phyloP scores from a whole-genome alignment of 2,888 invertebrate species.

The Cheilosia pagana region DNA sequence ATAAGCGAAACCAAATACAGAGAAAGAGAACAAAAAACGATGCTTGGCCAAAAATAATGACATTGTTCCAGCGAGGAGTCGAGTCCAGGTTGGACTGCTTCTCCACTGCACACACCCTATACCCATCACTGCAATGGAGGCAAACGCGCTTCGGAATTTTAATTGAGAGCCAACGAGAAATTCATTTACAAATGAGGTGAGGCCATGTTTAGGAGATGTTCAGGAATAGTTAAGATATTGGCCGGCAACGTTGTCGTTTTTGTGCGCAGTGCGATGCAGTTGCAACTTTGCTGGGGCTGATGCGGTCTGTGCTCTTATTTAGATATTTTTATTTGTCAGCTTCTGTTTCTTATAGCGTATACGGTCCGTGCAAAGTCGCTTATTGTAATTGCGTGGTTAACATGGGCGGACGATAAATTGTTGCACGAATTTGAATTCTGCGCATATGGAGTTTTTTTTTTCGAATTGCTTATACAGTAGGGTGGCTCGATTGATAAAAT shows the following conservation, averaged over 20 bases:
- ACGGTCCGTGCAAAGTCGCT: conserved; percentile 52
- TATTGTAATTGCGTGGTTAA: conserved; percentile 75
- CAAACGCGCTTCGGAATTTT: conserved; percentile 75
- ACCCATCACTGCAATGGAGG: conserved; percentile 20
- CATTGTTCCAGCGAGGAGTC: conserved; percentile 57
- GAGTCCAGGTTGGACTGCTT: conserved; percentile 13
- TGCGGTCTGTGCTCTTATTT: conserved; percentile 60
- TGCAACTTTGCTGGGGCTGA: conserved; percentile 28
- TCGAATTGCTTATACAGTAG: not conserved
- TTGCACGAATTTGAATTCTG: conserved; percentile 73
- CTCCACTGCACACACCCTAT: conserved; percentile 20
- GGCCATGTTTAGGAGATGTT: conserved; percentile 76
- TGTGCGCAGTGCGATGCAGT: conserved; percentile 45
- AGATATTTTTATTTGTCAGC: conserved; percentile 75
- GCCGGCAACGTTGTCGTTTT: conserved; percentile 54
- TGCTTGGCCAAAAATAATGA: conserved; percentile 68
- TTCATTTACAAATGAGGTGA: conserved; percentile 77
- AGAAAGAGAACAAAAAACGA: not conserved
- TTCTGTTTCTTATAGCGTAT: conserved; percentile 47
- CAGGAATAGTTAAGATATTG: conserved; percentile 75
- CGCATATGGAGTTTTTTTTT: conserved; percentile 28
- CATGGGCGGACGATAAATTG: conserved; percentile 74
- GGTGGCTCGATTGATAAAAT: too few species aligned
- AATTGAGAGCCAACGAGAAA: conserved; percentile 77
- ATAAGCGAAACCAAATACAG: not conserved